These are phyloP conservation scores for Dicentrarchus labrax DNA, from an alignment of 2,113 vertebrate species.

Conservation along the genomic window DNA sequence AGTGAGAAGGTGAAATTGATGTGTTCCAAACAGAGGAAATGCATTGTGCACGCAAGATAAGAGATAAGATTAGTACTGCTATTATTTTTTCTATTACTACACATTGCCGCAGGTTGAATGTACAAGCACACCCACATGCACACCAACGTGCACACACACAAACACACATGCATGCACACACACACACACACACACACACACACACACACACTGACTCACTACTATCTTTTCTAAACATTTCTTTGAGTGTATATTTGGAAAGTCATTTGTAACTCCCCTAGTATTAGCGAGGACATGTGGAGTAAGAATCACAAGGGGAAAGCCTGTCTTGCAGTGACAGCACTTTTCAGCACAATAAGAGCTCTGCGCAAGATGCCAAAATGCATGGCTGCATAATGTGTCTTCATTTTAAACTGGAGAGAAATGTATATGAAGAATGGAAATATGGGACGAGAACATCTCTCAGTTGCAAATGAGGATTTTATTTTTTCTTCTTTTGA, in stretches of 20 bases:
- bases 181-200: background rate
- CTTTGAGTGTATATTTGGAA: constrained; percentile 8
- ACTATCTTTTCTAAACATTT: background rate
- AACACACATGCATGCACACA: background rate
- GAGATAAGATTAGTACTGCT: background rate
- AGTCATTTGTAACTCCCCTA: constrained; percentile 41
- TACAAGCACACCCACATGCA: no score
- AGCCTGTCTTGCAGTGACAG: constrained; percentile 57
- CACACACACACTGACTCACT: background rate
- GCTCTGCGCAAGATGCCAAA: constrained; percentile 43
- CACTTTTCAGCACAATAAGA: constrained; percentile 65
- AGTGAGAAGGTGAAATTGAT: background rate
- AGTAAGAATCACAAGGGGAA: constrained; percentile 42
- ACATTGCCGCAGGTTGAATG: background rate
- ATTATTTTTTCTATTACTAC: background rate
- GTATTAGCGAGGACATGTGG: constrained; percentile 38
- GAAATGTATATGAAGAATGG: constrained; percentile 42
- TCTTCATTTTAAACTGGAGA: constrained; percentile 47
- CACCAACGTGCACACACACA: background rate
- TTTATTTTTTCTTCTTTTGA: constrained; percentile 12
- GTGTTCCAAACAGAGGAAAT: background rate
- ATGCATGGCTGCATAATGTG: constrained; percentile 46
- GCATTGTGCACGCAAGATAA: background rate
- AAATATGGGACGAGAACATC: constrained; percentile 37
- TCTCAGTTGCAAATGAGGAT: constrained; percentile 47